Evolutionary conservation across 2,797 vertebrate species (phyloP).

Genomic region (Varecia variegata): DNA sequence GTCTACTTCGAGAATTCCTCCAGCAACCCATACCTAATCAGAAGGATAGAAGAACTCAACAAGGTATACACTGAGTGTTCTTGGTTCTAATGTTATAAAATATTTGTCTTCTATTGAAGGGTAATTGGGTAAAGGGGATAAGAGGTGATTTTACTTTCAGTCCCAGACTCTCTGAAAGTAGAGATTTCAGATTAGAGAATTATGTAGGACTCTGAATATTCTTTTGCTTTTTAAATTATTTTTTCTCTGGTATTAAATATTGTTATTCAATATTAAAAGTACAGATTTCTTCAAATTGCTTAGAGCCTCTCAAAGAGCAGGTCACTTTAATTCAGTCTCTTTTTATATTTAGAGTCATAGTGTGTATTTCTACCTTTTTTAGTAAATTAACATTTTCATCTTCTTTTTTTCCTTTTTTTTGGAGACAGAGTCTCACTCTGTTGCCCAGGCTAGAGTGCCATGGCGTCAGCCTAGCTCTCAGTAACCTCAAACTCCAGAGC

Average conservation of each 20-base stretch:
- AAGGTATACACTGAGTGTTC: constrained; percentile 88
- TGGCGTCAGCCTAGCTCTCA: too few species aligned
- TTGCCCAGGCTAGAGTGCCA: too few species aligned
- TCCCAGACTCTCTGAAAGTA: constrained; percentile 22
- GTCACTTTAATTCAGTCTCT: background rate
- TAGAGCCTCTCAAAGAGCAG: background rate
- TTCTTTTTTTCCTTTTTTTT: background rate
- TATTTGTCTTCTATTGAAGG: background rate
- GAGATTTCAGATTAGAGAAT: background rate
- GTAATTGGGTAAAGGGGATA: constrained; percentile 19
- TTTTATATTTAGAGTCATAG: constrained; percentile 12
- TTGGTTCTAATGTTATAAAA: background rate
- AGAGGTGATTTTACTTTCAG: constrained; percentile 31
- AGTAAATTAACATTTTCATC: constrained; percentile 11
- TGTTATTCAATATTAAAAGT: constrained; percentile 25
- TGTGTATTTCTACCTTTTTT: constrained; percentile 26
- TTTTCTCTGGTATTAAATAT: background rate
- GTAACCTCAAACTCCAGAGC: too few species aligned
- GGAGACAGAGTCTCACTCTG: background rate
- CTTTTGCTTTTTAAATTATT: constrained; percentile 5
- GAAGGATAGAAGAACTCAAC: constrained; percentile 98
- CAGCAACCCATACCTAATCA: constrained; percentile 98
- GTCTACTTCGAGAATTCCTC: constrained; percentile 99
- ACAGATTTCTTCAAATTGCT: constrained; percentile 17
- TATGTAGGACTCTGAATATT: background rate